A percentile compares a stretch with the other conserved stretches of the same genome.
Conservation (phyloP, 2,888 invertebrate species). For the Agonopterix arenella region DNA sequence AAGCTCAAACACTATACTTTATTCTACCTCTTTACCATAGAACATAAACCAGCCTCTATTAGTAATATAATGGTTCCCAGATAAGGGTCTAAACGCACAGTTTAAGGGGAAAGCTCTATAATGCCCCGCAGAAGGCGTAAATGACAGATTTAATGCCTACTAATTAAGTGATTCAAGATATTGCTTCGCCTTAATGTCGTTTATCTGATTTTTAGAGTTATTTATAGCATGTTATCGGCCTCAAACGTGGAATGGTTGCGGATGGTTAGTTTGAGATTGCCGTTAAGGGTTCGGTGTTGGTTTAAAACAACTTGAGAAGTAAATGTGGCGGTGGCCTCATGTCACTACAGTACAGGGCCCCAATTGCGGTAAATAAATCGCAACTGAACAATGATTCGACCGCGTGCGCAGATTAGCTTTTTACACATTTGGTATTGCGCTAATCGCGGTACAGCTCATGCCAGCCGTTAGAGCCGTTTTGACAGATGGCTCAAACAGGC, state of each 20-base stretch:
- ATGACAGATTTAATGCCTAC: slow-evolving; percentile 67
- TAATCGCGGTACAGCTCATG: too few species aligned
- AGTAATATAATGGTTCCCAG: slow-evolving; percentile 59
- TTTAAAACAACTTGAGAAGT: too few species aligned
- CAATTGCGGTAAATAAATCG: too few species aligned
- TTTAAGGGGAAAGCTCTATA: slow-evolving; percentile 52
- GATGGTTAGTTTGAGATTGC: slow-evolving; percentile 16
- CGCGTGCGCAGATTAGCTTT: too few species aligned
- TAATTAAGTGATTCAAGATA: slow-evolving; percentile 66
- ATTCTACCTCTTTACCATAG: slow-evolving; percentile 1
- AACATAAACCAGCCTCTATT: slow-evolving; percentile 59
- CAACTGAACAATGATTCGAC: too few species aligned
- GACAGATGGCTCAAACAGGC: too few species aligned
- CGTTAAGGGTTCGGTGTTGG: too few species aligned
- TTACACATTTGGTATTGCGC: too few species aligned
- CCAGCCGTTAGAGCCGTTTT: too few species aligned
- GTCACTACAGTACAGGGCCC: too few species aligned
- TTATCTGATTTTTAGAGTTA: slow-evolving; percentile 58
- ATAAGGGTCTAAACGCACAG: slow-evolving; percentile 55
- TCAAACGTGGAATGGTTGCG: slow-evolving; percentile 14
- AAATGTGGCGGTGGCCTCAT: too few species aligned
- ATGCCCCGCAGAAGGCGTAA: slow-evolving; percentile 48
- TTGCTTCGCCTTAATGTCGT: slow-evolving; percentile 32
- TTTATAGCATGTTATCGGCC: slow-evolving; percentile 34
- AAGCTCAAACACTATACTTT: neutral